These are phyloP conservation scores for Trichonephila clavata DNA, from an alignment of 1,140 invertebrate species.

Conservation along the genomic window DNA sequence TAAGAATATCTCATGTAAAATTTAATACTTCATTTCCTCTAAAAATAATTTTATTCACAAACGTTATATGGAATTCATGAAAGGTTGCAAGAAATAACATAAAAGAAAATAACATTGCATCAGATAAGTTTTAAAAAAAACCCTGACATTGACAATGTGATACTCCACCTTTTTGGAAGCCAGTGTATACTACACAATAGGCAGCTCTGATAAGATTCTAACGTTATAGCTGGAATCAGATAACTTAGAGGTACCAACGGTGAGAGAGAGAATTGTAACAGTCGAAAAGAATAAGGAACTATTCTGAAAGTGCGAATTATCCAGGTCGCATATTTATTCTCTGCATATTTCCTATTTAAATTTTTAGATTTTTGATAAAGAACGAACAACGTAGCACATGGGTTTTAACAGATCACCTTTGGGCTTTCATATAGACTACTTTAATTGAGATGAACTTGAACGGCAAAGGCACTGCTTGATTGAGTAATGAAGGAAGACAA, in stretches of 20 bases:
- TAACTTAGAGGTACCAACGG: not conserved
- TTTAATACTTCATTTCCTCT: too few relatives aligned
- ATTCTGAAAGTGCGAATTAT: constrained; percentile 15
- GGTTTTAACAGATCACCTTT: not conserved
- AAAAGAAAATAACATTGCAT: not conserved
- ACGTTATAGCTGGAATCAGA: not conserved
- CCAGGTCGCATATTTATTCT: not conserved
- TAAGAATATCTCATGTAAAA: not conserved
- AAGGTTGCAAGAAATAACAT: not conserved
- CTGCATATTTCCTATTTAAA: not conserved
- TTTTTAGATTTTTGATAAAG: constrained; percentile 45
- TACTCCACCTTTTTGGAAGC: not conserved
- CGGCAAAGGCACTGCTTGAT: not conserved
- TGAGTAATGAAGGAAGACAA: not conserved
- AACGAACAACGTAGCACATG: not conserved
- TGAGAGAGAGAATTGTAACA: not conserved
- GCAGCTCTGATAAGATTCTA: not conserved
- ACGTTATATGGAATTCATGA: not conserved
- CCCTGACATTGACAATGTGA: not conserved
- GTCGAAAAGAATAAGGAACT: not conserved
- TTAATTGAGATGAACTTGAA: constrained; percentile 46
- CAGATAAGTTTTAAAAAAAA: not conserved
- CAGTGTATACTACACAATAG: not conserved
- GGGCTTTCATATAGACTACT: not conserved
- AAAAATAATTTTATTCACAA: too few relatives aligned